Conservation (phyloP, 1,140 invertebrate species). For the Stegodyphus mimosarum region DNA sequence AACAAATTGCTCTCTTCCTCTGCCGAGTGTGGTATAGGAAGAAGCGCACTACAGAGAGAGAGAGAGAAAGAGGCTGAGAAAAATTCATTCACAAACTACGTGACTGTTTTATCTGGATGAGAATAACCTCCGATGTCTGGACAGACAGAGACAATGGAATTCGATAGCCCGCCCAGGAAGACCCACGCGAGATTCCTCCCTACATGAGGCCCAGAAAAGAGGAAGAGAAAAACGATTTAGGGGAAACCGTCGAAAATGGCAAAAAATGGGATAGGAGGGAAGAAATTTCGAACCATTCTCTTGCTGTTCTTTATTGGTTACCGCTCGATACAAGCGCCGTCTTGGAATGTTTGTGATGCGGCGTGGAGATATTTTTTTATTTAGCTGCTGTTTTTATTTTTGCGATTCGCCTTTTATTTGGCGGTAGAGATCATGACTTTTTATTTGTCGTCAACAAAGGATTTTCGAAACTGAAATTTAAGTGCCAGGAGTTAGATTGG, state of each 20-base stretch:
- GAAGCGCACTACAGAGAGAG: no score
- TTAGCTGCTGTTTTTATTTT: neutral
- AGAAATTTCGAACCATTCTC: constrained; percentile 29
- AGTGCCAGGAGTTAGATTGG: no score
- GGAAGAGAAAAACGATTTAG: no score
- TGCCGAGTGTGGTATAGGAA: no score
- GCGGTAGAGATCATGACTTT: no score
- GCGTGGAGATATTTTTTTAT: neutral
- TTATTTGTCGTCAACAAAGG: no score
- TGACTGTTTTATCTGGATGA: constrained; percentile 41
- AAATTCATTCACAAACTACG: constrained; percentile 53
- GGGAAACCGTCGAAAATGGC: no score
- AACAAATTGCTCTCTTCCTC: no score
- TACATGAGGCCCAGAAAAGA: no score
- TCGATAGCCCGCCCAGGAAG: constrained; percentile 16
- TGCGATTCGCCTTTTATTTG: no score
- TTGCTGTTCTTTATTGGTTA: neutral
- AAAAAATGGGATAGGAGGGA: neutral
- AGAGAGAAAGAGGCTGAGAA: neutral
- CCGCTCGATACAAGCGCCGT: neutral
- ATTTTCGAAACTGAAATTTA: no score
- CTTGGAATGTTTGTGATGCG: constrained; percentile 18
- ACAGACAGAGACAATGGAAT: constrained; percentile 29
- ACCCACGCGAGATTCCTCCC: constrained; percentile 4
- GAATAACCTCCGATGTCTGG: constrained; percentile 37